These are phyloP conservation scores for Hydropsyche tenuis DNA, from an alignment of 1,140 invertebrate genomes.

Conservation along the genomic window DNA sequence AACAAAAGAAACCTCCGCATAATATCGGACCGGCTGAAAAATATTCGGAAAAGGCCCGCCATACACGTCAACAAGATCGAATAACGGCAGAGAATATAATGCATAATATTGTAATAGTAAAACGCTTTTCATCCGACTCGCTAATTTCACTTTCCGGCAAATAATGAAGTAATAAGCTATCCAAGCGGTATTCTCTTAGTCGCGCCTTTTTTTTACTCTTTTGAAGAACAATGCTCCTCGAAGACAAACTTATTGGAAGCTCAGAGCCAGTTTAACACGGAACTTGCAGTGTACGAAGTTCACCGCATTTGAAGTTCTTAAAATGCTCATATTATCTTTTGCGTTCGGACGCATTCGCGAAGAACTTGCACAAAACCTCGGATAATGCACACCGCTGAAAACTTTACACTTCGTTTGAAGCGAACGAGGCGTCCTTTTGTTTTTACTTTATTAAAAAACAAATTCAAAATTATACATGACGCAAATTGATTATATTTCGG, in stretches of 20 bases:
- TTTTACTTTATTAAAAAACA: too few relatives aligned
- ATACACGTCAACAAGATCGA: neutral
- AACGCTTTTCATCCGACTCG: neutral
- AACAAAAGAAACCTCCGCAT: slow-evolving; percentile 40
- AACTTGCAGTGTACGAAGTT: slow-evolving; percentile 14
- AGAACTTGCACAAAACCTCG: slow-evolving; percentile 30
- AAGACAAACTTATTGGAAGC: too few relatives aligned
- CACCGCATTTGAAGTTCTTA: slow-evolving; percentile 26
- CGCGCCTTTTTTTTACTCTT: too few relatives aligned
- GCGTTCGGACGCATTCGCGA: slow-evolving; percentile 24
- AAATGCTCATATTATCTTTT: slow-evolving; percentile 30
- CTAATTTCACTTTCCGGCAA: neutral
- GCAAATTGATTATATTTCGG: too few relatives aligned
- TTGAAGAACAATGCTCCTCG: too few relatives aligned
- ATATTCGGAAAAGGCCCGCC: slow-evolving; percentile 15
- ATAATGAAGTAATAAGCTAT: too few relatives aligned
- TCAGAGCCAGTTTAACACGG: too few relatives aligned
- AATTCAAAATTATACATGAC: too few relatives aligned
- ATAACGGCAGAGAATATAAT: neutral
- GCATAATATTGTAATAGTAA: neutral
- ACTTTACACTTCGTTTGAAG: slow-evolving; percentile 34
- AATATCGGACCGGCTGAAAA: slow-evolving; percentile 16
- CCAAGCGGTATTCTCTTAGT: too few relatives aligned
- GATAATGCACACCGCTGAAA: slow-evolving; percentile 27
- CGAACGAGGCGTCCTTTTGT: neutral